Base-by-base conservation (phyloP, 2,113 vertebrate genomes). In the Naja naja region DNA sequence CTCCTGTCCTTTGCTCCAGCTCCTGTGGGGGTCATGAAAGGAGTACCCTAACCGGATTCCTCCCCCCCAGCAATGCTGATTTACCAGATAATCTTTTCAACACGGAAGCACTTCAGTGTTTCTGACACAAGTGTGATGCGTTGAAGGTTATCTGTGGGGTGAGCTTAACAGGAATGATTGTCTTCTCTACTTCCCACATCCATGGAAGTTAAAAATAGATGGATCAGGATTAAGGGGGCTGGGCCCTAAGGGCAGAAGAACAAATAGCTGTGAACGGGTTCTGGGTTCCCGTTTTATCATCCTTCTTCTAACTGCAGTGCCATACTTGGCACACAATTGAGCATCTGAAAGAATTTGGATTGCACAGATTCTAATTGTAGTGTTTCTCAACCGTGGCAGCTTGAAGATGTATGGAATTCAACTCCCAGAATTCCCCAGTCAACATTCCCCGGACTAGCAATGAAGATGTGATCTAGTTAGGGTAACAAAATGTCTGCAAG, bases 31-130 rank as follows among this genome's bases (percentile, higher is more conserved):
- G 27, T 0, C 60, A 64, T 3, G 11, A 64, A 30, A 64, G 11
- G 27, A 64, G 27, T 3, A 2, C 27, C 60, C 11, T 27, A 30
- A 4, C 3, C 12, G 10, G 58, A 8, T 0, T 1, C 0, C 4
- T 8, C 54, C 55, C 56, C 55, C 20, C 0, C 3, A 3, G 58
- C 58, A 30, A 64, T 4, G 7, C 27, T 30, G 10, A 64, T 12
- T 64, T 27, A 64, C 60, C 60, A 30, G 60, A 11, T 64, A 14
- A 64, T 64, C 11, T 27, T 64, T 64, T 64, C 60, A 64, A 64
- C 27, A 27, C 1, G 11, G 60, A 64, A 64, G 60, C 11, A 12
- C 60, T 4, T 64, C 58, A 30, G 27, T 60, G 8, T 27, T 30
- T 60, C 60, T 64, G 60, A 30, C 27, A 14, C 1, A 4, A 64